A percentile compares a stretch with the other conserved stretches of the same genome.
Conservation (phyloP, 2,113 vertebrate species). For the Prolemur simus region DNA sequence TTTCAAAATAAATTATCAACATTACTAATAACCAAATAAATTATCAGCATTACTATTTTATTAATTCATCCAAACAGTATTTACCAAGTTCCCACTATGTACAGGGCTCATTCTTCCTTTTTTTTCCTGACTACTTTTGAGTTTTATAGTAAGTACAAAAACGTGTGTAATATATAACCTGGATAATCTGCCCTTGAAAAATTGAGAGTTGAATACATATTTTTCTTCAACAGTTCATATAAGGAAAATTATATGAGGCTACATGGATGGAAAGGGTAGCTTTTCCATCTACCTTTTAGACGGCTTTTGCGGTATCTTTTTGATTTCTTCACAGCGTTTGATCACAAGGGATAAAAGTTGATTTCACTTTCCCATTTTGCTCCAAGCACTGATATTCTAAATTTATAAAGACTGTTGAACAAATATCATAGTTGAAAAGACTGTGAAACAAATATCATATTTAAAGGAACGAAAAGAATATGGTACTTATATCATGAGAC, state of each 20-base stretch:
- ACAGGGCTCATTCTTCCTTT: neutral
- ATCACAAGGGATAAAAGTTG: neutral
- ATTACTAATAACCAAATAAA: neutral
- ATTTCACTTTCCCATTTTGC: neutral
- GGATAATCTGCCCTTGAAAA: neutral
- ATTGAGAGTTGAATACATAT: constrained; percentile 12
- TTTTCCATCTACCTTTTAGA: neutral
- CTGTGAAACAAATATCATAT: constrained; percentile 26
- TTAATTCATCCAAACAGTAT: constrained; percentile 28
- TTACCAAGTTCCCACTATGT: neutral
- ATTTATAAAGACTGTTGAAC: neutral
- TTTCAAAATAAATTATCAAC: constrained; percentile 31
- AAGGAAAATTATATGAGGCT: neutral
- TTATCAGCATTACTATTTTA: constrained; percentile 14
- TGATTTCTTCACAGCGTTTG: constrained; percentile 4
- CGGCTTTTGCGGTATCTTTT: neutral
- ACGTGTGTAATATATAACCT: neutral
- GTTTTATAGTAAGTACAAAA: neutral
- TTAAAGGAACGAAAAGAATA: constrained; percentile 19
- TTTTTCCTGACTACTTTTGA: neutral
- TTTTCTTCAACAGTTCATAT: neutral
- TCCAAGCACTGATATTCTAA: constrained; percentile 30
- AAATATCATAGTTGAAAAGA: neutral
- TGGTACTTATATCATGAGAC: constrained; percentile 16
- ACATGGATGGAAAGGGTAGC: neutral